Conservation (phyloP, 2,113 vertebrate genomes). For the Lichenostomus cassidix region DNA sequence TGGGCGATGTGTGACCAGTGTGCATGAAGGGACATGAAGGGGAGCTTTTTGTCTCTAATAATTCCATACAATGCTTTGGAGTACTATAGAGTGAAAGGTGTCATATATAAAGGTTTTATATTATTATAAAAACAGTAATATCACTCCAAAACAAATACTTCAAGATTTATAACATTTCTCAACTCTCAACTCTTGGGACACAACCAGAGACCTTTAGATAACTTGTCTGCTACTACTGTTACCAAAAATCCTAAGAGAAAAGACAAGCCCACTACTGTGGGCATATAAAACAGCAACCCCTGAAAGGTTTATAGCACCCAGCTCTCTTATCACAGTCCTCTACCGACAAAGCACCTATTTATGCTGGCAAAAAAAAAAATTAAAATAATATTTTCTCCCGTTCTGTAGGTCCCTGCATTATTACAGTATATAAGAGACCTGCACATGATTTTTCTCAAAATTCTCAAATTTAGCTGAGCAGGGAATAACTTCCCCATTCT, state of each 20-base stretch:
- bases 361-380: neutral
- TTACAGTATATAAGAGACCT: neutral
- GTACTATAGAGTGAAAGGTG: neutral
- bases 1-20: accelerated
- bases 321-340: conserved; percentile 15
- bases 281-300: neutral
- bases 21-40: neutral
- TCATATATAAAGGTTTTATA: neutral
- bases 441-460: neutral
- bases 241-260: neutral
- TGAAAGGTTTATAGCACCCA: neutral
- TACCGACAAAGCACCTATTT: conserved; percentile 18
- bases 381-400: neutral
- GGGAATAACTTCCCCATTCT: neutral
- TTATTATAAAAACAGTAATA: neutral
- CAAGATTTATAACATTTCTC: neutral
- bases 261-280: neutral
- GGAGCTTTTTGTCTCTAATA: neutral
- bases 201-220: neutral
- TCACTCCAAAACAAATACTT: neutral
- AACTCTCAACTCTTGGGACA: neutral
- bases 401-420: neutral
- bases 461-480: neutral
- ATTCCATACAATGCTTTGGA: neutral
- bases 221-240: neutral